Conservation (phyloP, 2,888 invertebrate species). For the Nipponacmea schrenckii region DNA sequence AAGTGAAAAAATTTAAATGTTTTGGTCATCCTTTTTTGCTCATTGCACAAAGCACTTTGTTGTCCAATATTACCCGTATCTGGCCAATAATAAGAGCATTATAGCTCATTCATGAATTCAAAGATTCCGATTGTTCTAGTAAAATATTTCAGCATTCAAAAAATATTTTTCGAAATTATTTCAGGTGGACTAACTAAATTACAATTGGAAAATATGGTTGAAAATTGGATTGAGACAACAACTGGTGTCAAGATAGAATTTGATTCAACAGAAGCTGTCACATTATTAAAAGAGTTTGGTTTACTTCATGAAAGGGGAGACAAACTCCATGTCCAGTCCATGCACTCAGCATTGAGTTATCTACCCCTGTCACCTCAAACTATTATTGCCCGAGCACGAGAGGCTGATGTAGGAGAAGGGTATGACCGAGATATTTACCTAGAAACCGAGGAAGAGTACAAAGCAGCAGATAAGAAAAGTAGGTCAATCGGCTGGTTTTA, state of each 20-base stretch:
- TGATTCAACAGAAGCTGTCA: conserved; percentile 54
- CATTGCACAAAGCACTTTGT: too few species aligned
- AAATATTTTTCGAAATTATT: conserved; percentile 12
- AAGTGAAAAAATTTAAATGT: too few species aligned
- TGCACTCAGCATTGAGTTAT: conserved; percentile 54
- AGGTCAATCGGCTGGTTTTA: conserved; percentile 58
- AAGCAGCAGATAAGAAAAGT: conserved; percentile 49
- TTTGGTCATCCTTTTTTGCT: too few species aligned
- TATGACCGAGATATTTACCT: conserved; percentile 58
- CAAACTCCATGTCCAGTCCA: conserved; percentile 56
- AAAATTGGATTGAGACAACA: conserved; percentile 55
- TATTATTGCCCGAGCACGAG: conserved; percentile 49
- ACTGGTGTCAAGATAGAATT: conserved; percentile 53
- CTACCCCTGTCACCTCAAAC: conserved; percentile 57
- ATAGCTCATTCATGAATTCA: too few species aligned
- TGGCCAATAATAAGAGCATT: too few species aligned
- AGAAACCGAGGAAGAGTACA: conserved; percentile 58
- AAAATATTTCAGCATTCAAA: not conserved
- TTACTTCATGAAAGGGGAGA: conserved; percentile 49
- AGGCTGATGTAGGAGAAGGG: conserved; percentile 60
- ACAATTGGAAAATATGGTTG: conserved; percentile 49
- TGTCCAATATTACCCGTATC: too few species aligned
- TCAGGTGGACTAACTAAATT: conserved; percentile 53
- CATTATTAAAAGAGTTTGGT: conserved; percentile 51
- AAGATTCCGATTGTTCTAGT: too few species aligned